Evolutionary conservation across 2,888 invertebrate genomes (phyloP), one percentile per base, ranked within the genome.

Genomic region (Cheilosia vulpina): DNA sequence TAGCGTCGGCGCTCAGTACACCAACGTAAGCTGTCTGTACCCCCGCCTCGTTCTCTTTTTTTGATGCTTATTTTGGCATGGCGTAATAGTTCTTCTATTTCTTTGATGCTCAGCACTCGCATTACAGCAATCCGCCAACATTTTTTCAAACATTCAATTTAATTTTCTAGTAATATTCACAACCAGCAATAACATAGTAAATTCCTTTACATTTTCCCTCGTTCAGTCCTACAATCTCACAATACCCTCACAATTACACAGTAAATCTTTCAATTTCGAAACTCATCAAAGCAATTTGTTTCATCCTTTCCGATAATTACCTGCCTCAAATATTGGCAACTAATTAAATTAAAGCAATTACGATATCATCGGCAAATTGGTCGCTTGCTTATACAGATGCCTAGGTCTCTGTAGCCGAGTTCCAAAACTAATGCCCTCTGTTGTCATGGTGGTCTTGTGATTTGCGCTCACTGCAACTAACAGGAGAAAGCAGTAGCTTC

Each of bases 321-420:
- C 47, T 47, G 47, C 69, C 47, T 34, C 69, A 58, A 58, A 71
- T 71, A 68, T 71, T 47, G 69, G 69, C 11, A 71, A 50, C 21
- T 71, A 71, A 69, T 69, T 57, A 69, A 69, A 69, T 57, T 31
- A 57, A 57, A 69, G 34, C 69, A 57, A 71, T 71, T 57, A 58
- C 19, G 58, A 58, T 50, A 58, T 38, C 50, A 50, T 38, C 50
- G 34, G 47, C 31, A 38, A 58, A 58, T 71, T 58, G 57, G 69
- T 58, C n/a, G 47, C 15, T 45, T 62, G 38, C 27, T 21, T 66
- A 66, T 41, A 5, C 34, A 43, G 27, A 31, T 57, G 47, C 24
- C 17, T 50, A 41, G 41, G 11, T 27, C 57, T 4, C 19, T 57
- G 13, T 6, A 45, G 4, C 21, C 53, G 66, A 24, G 13, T 24